Percentiles rank a stretch among this genome's conserved stretches.
These are phyloP conservation scores for Villa cingulata DNA, from an alignment of 2,888 invertebrate genomes.

Conservation along the genomic window DNA sequence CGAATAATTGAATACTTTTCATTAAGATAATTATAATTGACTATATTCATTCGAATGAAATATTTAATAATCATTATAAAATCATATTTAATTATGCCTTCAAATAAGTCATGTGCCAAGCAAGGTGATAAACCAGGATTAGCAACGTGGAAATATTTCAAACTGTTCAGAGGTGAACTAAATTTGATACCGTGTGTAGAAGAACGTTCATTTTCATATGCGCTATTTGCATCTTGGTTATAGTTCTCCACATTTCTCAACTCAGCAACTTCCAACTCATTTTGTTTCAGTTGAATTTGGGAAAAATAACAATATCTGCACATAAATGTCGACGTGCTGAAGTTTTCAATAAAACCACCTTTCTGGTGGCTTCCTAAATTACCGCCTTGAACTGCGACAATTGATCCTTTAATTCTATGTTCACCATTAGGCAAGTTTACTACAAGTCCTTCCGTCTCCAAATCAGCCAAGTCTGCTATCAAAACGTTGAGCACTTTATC, in stretches of 20 bases:
- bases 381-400: conserved; percentile 10
- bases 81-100: neutral
- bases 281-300: neutral
- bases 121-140: conserved; percentile 5
- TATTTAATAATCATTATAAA: neutral
- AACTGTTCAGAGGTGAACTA: conserved; percentile 4
- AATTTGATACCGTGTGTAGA: neutral
- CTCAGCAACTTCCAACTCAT: too few species aligned
- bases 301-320: neutral
- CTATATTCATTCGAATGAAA: conserved; percentile 3
- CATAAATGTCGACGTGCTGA: conserved; percentile 5
- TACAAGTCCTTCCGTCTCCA: conserved; percentile 5
- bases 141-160: conserved; percentile 6
- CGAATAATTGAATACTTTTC: conserved; percentile 5
- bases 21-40: conserved; percentile 7
- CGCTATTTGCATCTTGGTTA: neutral
- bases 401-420: neutral
- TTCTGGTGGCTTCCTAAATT: conserved; percentile 13
- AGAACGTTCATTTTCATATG: neutral
- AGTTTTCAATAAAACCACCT: conserved; percentile 13
- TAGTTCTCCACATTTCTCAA: too few species aligned
- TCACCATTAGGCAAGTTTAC: neutral
- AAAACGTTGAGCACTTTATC: conserved; percentile 2
- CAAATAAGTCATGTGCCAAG: conserved; percentile 5
- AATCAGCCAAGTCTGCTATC: conserved; percentile 5